A percentile compares a stretch with the other conserved stretches of the same genome.
phyloP scores from a whole-genome alignment of 2,113 vertebrate genomes.

The Gadus chalcogrammus region DNA sequence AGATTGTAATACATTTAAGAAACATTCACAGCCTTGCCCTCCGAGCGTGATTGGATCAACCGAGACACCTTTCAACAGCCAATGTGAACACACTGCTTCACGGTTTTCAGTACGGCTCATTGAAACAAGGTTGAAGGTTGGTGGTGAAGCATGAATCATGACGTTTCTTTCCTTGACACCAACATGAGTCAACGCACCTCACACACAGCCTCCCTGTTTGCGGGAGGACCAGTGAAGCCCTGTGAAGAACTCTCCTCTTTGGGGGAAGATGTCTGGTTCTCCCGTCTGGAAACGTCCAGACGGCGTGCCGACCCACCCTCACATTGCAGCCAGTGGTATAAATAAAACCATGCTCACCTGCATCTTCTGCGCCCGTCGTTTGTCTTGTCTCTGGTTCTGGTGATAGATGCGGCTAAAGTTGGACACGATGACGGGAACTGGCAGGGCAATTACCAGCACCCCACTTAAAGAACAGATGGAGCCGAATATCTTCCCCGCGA shows the following conservation, averaged over 20 bases:
- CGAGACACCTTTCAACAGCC: too few relatives aligned
- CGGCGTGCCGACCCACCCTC: slow-evolving; percentile 24
- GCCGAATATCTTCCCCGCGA: slow-evolving; percentile 96
- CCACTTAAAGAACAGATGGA: slow-evolving; percentile 98
- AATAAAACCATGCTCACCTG: slow-evolving; percentile 67
- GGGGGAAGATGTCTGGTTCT: slow-evolving; percentile 3
- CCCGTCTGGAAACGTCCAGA: slow-evolving; percentile 20
- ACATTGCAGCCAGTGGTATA: slow-evolving; percentile 25
- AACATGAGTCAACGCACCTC: neutral
- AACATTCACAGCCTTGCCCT: too few relatives aligned
- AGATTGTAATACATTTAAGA: too few relatives aligned
- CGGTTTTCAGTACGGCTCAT: too few relatives aligned
- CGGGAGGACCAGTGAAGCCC: slow-evolving; percentile 20
- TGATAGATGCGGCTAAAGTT: slow-evolving; percentile 99
- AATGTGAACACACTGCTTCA: too few relatives aligned
- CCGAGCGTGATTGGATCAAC: too few relatives aligned
- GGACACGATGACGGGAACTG: slow-evolving; percentile 97
- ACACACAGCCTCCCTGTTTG: slow-evolving; percentile 13
- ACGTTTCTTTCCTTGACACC: neutral
- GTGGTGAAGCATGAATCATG: neutral
- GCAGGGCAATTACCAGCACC: slow-evolving; percentile 95
- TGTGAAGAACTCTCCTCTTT: slow-evolving; percentile 21
- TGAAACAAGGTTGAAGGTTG: neutral
- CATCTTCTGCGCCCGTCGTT: slow-evolving; percentile 91
- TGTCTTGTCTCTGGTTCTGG: slow-evolving; percentile 97